Evolutionary conservation across 2,113 vertebrate genomes (phyloP), one percentile per base, ranked within the genome.

Genomic region (Sterna hirundo): DNA sequence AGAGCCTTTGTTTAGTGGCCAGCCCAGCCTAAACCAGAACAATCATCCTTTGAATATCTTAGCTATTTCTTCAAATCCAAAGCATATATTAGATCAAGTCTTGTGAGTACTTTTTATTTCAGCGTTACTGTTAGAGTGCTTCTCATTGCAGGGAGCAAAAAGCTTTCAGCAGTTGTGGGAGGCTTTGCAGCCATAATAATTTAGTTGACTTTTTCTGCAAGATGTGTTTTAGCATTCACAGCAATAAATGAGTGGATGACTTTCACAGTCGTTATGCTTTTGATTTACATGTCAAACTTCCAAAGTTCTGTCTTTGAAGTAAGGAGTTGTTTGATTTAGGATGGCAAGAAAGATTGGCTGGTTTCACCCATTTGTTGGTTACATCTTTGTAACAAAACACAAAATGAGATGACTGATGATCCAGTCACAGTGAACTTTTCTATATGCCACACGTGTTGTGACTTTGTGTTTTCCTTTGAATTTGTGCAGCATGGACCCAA

Each of bases 361-460:
- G 9, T 52, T 94, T 90, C 36, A 69, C 19, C 6, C 34, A 25
- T 38, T 51, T 2, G 0, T 61, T 84, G 15, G 8, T 52, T 46
- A 40, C n/a, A 3, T 60, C 29, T 57, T 77, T 29, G 29, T 44
- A 47, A 78, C 2, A 87, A 78, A 95, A 84, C 10, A 62, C 11
- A 25, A 1, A 9, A 27, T 23, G n/a, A n/a, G 13, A 32, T 54
- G 38, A 69, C n/a, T 42, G 23, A 60, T 30, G 44, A 81, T 10
- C 8, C 2, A 1, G 34, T 58, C 16, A 4, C 19, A 61, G 32
- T 14, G 34, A 81, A 29, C 17, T 61, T 32, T 52, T 78, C 60
- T 57, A 23, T 22, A 27, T 74, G 40, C 26, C 34, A 36, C 7
- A 32, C 0, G 0, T 38, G 25, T 32, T 34, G 10, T 36, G 10